Conservation (phyloP, 30 jellyfish, hydroid and myxozoan genomes). For the Chrysaora quinquecirrha region DNA sequence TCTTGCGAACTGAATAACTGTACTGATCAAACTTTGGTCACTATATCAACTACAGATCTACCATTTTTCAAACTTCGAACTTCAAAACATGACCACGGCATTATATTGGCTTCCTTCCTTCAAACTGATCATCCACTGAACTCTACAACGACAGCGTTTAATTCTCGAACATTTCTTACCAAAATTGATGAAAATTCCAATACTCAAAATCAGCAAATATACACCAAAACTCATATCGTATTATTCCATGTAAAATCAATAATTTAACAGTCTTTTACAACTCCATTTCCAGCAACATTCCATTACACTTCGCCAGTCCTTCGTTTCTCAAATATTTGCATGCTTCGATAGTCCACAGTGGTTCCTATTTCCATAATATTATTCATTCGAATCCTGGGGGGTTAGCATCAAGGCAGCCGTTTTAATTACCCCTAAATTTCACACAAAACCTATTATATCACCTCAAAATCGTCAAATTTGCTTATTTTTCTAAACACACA, state of each 20-base stretch:
- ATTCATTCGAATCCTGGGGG: slow-evolving; percentile 55
- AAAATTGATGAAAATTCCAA: neutral
- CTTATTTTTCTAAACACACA: no score
- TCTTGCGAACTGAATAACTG: neutral
- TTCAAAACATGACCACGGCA: neutral
- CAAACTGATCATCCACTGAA: no score
- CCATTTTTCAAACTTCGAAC: no score
- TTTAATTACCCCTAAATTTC: no score
- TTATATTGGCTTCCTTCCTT: slow-evolving; percentile 4
- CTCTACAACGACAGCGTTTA: no score
- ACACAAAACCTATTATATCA: no score
- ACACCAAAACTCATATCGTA: neutral
- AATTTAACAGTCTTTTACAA: neutral
- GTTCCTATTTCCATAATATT: slow-evolving; percentile 70
- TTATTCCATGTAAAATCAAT: neutral
- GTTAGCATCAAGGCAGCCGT: slow-evolving; percentile 14
- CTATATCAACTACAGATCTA: no score
- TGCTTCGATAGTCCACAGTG: slow-evolving; percentile 72
- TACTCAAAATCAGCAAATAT: neutral
- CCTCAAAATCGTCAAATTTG: no score
- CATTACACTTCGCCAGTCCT: slow-evolving; percentile 37
- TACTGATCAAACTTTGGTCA: no score
- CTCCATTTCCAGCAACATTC: slow-evolving; percentile 27
- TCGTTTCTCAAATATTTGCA: slow-evolving; percentile 46
- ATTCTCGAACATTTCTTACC: neutral